Conservation (phyloP, 2,888 invertebrate species). For the Chrysolina americana region DNA sequence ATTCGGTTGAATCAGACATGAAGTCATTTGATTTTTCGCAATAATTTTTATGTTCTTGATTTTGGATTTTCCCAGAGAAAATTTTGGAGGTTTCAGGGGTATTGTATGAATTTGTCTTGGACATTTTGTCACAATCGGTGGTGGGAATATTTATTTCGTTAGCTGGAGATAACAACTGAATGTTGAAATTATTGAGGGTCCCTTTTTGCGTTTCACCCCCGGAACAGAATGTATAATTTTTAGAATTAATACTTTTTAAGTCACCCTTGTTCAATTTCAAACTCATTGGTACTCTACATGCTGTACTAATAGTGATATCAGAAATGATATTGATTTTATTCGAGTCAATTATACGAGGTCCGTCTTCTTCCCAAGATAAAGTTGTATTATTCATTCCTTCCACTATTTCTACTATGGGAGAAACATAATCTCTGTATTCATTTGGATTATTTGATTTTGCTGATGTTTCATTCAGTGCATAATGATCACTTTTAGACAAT, state of each 20-base stretch:
- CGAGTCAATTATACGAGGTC: neutral
- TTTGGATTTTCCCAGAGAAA: neutral
- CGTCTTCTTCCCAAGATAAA: conserved; percentile 45
- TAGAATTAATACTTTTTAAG: neutral
- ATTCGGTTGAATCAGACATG: neutral
- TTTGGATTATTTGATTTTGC: neutral
- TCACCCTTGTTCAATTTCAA: neutral
- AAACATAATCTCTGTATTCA: conserved; percentile 42
- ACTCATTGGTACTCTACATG: neutral
- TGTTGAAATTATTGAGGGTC: neutral
- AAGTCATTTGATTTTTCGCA: neutral
- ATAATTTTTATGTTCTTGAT: neutral
- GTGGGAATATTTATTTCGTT: neutral
- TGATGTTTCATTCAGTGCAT: neutral
- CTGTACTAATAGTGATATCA: conserved; percentile 12
- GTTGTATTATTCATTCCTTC: conserved; percentile 52
- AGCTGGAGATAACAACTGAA: neutral
- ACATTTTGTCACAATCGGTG: neutral
- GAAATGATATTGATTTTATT: conserved; percentile 34
- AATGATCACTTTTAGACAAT: neutral
- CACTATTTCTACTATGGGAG: conserved; percentile 47
- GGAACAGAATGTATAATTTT: neutral
- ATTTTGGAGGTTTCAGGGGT: neutral
- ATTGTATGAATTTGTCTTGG: neutral
- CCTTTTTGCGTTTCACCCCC: neutral